These are phyloP conservation scores for Limnothrissa miodon DNA, from an alignment of 2,113 vertebrate species.

Conservation along the genomic window DNA sequence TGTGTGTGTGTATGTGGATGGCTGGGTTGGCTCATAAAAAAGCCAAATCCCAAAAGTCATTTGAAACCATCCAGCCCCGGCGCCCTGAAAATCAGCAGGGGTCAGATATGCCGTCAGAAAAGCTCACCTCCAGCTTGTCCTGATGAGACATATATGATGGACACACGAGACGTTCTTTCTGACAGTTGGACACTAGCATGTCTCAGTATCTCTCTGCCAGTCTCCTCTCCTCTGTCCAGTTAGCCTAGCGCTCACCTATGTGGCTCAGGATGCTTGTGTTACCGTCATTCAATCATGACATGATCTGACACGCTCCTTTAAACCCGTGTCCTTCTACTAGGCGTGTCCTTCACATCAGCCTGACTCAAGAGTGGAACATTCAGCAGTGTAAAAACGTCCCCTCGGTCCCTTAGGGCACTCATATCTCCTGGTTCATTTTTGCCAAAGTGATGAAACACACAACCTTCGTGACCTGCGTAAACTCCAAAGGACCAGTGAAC, in stretches of 20 bases:
- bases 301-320: neutral
- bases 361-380: neutral
- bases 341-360: neutral
- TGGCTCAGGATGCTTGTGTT: neutral
- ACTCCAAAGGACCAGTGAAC: neutral
- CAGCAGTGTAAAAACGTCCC: neutral
- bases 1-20: too few relatives aligned
- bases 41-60: neutral
- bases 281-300: neutral
- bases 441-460: too few relatives aligned
- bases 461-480: neutral
- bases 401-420: neutral
- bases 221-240: neutral
- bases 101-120: neutral
- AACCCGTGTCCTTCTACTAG: neutral
- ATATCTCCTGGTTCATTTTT: too few relatives aligned
- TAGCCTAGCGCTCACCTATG: neutral
- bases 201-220: neutral
- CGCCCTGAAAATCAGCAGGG: neutral
- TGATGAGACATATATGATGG: neutral
- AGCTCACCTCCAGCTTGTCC: neutral
- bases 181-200: neutral
- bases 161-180: neutral
- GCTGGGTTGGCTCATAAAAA: neutral
- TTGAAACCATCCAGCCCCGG: neutral